Evolutionary conservation across 2,888 invertebrate genomes (phyloP).

Genomic region (Dolichopus griseipennis): DNA sequence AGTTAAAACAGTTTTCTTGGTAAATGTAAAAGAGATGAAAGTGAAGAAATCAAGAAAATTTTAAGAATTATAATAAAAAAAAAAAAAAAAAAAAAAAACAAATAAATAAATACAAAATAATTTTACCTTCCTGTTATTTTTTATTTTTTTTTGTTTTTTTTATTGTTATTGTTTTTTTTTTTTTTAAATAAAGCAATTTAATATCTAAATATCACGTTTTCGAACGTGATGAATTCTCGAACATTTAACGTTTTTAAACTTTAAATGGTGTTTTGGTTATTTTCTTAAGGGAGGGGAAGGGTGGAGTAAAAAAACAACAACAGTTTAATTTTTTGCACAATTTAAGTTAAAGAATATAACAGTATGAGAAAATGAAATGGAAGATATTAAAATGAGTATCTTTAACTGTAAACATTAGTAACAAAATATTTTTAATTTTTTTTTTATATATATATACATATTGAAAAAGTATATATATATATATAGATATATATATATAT

Average conservation of each 20-base stretch:
- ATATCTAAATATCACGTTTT: conserved; percentile 4
- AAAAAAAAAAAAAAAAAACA: not conserved
- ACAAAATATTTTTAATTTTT: no score
- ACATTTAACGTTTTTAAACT: not conserved
- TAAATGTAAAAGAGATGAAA: not conserved
- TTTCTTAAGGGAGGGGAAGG: not conserved
- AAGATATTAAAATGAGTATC: no score
- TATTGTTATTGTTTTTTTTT: not conserved
- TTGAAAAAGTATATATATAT: no score
- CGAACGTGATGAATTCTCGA: conserved; percentile 1
- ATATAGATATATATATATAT: no score
- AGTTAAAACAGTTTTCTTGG: no score
- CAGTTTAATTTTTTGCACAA: no score
- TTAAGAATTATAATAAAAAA: not conserved
- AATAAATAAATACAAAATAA: not conserved
- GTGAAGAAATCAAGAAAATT: not conserved
- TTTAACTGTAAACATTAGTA: no score
- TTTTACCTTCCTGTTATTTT: not conserved
- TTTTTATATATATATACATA: no score
- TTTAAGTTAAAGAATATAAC: no score
- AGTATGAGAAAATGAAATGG: no score
- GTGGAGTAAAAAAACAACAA: not conserved
- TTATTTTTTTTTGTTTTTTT: not conserved
- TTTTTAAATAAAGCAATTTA: conserved; percentile 2
- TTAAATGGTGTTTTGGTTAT: not conserved